Base-by-base conservation (phyloP, 2,797 vertebrate genomes). In the Myripristis jacobus region DNA sequence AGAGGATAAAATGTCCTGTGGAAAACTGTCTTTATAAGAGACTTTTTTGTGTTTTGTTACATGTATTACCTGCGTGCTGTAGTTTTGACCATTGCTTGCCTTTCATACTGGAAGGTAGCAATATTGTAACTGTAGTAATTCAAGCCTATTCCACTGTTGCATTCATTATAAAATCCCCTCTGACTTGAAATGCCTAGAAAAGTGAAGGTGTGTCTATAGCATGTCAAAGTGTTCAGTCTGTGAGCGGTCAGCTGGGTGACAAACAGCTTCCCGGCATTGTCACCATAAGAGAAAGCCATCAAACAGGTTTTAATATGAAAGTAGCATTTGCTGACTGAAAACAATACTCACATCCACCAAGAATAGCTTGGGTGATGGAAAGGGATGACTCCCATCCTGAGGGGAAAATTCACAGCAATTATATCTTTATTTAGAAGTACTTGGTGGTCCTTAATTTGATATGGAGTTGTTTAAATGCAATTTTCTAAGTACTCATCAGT, bases 211-310 rank as follows among this genome's bases (percentile, higher is more conserved):
- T 86, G 82, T 84, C 75, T 63, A 34, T 18, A 73, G 70, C 72
- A 62, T 88, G 88, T 87, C 86, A 79, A 50, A 61, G 71, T 29
- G 21, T 44, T 47, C 34, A 64, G 64, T 73, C 72, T 61, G 58
- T 78, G 38, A 80, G 87, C 74, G 44, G 88, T 75, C 78, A 87
- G 63, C 48, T 41, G 71, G 72, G 55, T 94, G 93, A 94, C 83
- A 91, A 94, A 95, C 84, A 89, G 86, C 87, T 94, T 95, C 94
- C 94, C 57, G 66, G 83, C 78, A 93, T 94, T 94, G 94, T 95
- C 84, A 79, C 79, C 65, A 77, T 77, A 73, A 80, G 86, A 89
- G 71, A 89, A 86, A 89, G 86, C 88, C 84, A 87, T 84, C 85
- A 87, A 83, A 84, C 79, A 78, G 27, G 44, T 90, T 90, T 93